Evolutionary conservation across 92 coral and sea anemone species (phyloP), one percentile per base, ranked within the genome.

Genomic region (Phymanthus crucifer): DNA sequence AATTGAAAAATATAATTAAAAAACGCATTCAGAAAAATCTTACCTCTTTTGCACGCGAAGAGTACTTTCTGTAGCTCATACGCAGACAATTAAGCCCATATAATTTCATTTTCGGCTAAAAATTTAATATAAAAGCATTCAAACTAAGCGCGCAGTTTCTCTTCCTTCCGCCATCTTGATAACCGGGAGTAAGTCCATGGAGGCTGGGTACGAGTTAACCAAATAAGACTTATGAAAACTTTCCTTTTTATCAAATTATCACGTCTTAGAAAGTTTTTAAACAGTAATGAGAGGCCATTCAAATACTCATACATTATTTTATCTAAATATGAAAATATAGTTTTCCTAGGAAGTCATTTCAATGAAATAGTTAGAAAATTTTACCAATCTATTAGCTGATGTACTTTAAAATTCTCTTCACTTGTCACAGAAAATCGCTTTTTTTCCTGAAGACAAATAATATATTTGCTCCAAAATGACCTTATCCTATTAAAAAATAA

Each of bases 101-200:
- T 31, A 21, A 8, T 31, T 31, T 56, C 31, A 57, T 74, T 50
- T 37, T 64, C 50, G 21, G 54, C 17, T 58, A 21, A 16, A 23
- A 7, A 26, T 47, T 10, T 11, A 24, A 48, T 57, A 17, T 26
- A 11, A 29, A 32, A 40, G 4, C 75, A 29, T 1, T 35, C 56
- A 75, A 33, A 75, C 18, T 5, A 26, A 61, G 16, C 34, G 34
- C 68, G 68, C 68, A 61, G 0, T 40, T 17, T 14, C 7, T 26
- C 26, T 17, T 40, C 16, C 79, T 16, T 75, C 79, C 70, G 70
- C 79, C 79, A 75, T 75, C 36, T 75, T 75, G 70, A 31, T 21
- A 13, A 54, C 40, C 47, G 66, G 32, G 34, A 17, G 0, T 38
- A 38, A 38, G 47, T 19, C 21, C 40, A 75, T n/a, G 23, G 17